phyloP scores from a whole-genome alignment of 2,888 invertebrate species.

The Isoperla grammatica region DNA sequence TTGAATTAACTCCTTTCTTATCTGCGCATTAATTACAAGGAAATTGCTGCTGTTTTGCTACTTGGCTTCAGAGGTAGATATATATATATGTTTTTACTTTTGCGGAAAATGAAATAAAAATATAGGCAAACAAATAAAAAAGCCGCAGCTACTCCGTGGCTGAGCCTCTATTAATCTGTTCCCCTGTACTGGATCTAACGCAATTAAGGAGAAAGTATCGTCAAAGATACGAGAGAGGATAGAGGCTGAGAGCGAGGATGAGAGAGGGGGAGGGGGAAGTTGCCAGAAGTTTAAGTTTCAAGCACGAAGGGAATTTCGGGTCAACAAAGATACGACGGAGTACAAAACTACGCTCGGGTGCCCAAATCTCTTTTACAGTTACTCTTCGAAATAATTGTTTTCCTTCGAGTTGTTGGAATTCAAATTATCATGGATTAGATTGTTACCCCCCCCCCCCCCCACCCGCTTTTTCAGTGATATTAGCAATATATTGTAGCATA shows the following conservation, averaged over 20 bases:
- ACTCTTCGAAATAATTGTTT: no score
- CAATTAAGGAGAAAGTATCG: constrained; percentile 13
- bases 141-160: not conserved
- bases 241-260: not conserved
- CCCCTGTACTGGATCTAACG: constrained; percentile 4
- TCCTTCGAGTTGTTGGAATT: no score
- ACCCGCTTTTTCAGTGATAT: no score
- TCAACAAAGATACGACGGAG: constrained; percentile 10
- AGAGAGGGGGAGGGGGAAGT: constrained; percentile 1
- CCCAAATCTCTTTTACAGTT: no score
- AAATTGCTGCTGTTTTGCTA: constrained; percentile 14
- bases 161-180: constrained; percentile 6
- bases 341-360: no score
- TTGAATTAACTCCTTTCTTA: constrained; percentile 22
- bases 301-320: constrained; percentile 8
- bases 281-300: constrained; percentile 10
- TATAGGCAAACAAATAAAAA: constrained; percentile 11
- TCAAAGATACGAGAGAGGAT: constrained; percentile 11
- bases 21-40: constrained; percentile 20
- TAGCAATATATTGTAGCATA: no score
- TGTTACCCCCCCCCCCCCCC: no score
- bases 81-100: not conserved
- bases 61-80: not conserved
- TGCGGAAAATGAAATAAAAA: constrained; percentile 8
- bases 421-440: no score